Evolutionary conservation across 2,113 vertebrate species (phyloP).

Genomic region (Misgurnus mizolepis): DNA sequence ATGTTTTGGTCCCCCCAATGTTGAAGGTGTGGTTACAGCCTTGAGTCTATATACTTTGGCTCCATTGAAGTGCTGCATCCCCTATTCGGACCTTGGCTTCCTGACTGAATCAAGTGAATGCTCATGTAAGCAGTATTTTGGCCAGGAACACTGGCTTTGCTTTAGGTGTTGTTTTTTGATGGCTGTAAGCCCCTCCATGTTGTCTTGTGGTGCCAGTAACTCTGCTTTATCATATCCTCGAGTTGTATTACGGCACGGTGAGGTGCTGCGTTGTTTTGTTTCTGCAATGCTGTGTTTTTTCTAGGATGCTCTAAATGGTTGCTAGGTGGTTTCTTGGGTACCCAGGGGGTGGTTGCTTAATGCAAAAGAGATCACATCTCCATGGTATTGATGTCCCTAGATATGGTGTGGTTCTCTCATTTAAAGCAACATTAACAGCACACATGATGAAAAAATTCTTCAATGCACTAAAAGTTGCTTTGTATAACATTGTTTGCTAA

Average conservation of each 20-base stretch:
- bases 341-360: neutral
- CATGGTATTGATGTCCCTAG: too few relatives aligned
- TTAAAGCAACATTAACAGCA: too few relatives aligned
- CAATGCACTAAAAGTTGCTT: too few relatives aligned
- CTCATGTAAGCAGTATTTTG: conserved; percentile 22
- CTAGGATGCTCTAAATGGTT: neutral
- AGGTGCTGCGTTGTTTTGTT: neutral
- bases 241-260: neutral
- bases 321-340: neutral
- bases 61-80: conserved; percentile 7
- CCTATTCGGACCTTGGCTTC: conserved; percentile 12
- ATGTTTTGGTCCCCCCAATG: too few relatives aligned
- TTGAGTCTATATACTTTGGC: conserved; percentile 14
- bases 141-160: conserved; percentile 2
- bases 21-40: too few relatives aligned
- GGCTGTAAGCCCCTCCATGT: conserved; percentile 1
- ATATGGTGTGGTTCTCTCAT: too few relatives aligned
- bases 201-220: neutral
- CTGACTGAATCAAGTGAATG: conserved; percentile 18
- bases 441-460: too few relatives aligned
- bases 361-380: neutral
- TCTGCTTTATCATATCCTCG: conserved; percentile 10
- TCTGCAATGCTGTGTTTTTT: neutral
- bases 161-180: conserved; percentile 20
- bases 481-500: too few relatives aligned